Percentiles rank a stretch among this genome's conserved stretches.
phyloP scores from a whole-genome alignment of 1,140 invertebrate species.

The Odontomachus brunneus region DNA sequence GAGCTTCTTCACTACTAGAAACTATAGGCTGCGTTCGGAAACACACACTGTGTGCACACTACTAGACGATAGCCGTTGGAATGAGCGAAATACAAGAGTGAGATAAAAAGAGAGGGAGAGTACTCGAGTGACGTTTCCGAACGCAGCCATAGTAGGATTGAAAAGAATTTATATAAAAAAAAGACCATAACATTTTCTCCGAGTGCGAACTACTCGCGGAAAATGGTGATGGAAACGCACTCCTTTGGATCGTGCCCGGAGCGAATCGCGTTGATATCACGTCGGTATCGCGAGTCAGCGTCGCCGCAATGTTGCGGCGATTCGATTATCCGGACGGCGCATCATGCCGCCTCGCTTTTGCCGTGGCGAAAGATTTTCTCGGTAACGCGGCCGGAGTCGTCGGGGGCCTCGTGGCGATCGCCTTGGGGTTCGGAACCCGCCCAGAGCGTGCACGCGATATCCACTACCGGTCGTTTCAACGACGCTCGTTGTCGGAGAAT shows the following conservation, averaged over 20 bases:
- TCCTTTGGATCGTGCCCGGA: too few relatives aligned
- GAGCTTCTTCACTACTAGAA: too few relatives aligned
- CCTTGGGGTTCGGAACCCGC: constrained; percentile 82
- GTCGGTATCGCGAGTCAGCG: constrained; percentile 12
- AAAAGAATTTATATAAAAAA: too few relatives aligned
- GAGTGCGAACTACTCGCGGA: neutral
- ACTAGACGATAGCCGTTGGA: too few relatives aligned
- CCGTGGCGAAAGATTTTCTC: constrained; percentile 78
- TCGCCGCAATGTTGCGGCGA: constrained; percentile 28
- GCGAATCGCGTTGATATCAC: too few relatives aligned
- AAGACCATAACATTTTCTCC: too few relatives aligned
- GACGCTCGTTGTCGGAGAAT: constrained; percentile 69
- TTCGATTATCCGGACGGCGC: constrained; percentile 71
- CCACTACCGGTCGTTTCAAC: constrained; percentile 79
- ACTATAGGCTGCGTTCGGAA: too few relatives aligned
- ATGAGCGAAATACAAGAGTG: too few relatives aligned
- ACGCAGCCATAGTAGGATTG: too few relatives aligned
- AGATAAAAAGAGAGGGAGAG: too few relatives aligned
- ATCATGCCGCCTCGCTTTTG: constrained; percentile 31
- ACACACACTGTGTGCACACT: too few relatives aligned
- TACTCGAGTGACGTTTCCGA: too few relatives aligned
- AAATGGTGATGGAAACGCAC: neutral
- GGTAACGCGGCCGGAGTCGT: constrained; percentile 80
- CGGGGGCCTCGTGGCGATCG: constrained; percentile 79
- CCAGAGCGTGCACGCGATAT: constrained; percentile 81